Conservation (phyloP, 2,113 vertebrate genomes). For the Macrotus californicus region DNA sequence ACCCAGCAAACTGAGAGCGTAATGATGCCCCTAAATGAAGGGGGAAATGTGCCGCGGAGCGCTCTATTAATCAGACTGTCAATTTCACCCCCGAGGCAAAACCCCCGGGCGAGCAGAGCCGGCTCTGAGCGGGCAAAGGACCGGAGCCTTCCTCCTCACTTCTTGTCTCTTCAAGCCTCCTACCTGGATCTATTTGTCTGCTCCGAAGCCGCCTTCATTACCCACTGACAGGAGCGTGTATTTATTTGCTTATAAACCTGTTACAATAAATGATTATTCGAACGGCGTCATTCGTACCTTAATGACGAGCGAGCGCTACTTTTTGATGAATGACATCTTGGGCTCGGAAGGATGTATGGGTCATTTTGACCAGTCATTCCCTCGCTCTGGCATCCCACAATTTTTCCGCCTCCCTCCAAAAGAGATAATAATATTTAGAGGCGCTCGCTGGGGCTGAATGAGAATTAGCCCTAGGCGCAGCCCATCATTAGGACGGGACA, state of each 20-base stretch:
- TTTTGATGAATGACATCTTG: slow-evolving; percentile 99
- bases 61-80: slow-evolving; percentile 99
- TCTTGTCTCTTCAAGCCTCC: slow-evolving; percentile 88
- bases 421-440: slow-evolving; percentile 95
- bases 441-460: slow-evolving; percentile 90
- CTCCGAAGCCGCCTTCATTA: slow-evolving; percentile 98
- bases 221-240: slow-evolving; percentile 97
- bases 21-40: slow-evolving; percentile 99
- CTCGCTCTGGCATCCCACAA: slow-evolving; percentile 91
- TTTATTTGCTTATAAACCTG: slow-evolving; percentile 99
- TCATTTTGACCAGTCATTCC: slow-evolving; percentile 97
- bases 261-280: slow-evolving; percentile 99
- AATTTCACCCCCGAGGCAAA: slow-evolving; percentile 99
- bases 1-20: slow-evolving; percentile 99
- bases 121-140: slow-evolving; percentile 91
- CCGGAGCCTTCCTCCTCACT: slow-evolving; percentile 89
- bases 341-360: slow-evolving; percentile 93
- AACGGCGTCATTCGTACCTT: slow-evolving; percentile 97
- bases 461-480: slow-evolving; percentile 93
- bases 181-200: slow-evolving; percentile 99
- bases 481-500: slow-evolving; percentile 90
- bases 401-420: slow-evolving; percentile 91
- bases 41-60: slow-evolving; percentile 98
- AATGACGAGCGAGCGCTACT: slow-evolving; percentile 94
- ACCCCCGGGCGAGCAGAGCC: slow-evolving; percentile 94